These are phyloP conservation scores for Ataeniobius toweri DNA, from an alignment of 2,797 vertebrate species.

Conservation along the genomic window DNA sequence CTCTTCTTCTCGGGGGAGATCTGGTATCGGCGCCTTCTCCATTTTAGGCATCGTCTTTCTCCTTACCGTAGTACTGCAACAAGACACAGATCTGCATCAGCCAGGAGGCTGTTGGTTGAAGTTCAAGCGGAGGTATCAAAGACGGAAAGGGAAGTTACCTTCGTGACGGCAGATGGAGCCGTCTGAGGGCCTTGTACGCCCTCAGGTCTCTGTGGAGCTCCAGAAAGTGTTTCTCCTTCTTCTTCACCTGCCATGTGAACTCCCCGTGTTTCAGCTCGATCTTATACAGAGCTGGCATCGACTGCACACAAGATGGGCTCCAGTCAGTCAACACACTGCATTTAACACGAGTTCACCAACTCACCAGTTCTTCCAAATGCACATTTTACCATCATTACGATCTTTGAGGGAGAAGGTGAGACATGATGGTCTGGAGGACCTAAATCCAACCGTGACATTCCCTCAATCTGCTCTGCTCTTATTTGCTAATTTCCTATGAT, in stretches of 20 bases:
- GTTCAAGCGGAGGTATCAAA: not conserved
- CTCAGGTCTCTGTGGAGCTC: conserved; percentile 94
- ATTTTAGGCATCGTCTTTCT: conserved; percentile 82
- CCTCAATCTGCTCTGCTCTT: too few species aligned
- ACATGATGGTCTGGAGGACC: not conserved
- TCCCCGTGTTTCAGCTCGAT: conserved; percentile 93
- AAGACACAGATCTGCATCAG: not conserved
- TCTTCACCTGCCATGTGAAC: conserved; percentile 95
- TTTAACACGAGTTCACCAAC: not conserved
- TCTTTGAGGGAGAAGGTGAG: not conserved
- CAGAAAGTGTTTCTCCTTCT: conserved; percentile 95
- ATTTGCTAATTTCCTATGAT: too few species aligned
- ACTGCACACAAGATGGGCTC: conserved; percentile 42
- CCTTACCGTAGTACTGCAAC: conserved; percentile 87
- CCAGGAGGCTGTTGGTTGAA: not conserved
- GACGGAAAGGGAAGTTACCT: conserved; percentile 44
- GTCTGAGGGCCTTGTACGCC: conserved; percentile 92
- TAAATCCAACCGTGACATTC: too few species aligned
- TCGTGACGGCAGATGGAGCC: conserved; percentile 74
- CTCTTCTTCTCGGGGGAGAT: conserved; percentile 84
- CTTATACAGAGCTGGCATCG: conserved; percentile 84
- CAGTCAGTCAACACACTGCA: not conserved
- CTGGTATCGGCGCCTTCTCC: conserved; percentile 85
- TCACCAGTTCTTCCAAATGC: too few species aligned
- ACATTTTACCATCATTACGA: not conserved